Evolutionary conservation across 2,113 vertebrate species (phyloP).

Genomic region (Hystrix cristata): DNA sequence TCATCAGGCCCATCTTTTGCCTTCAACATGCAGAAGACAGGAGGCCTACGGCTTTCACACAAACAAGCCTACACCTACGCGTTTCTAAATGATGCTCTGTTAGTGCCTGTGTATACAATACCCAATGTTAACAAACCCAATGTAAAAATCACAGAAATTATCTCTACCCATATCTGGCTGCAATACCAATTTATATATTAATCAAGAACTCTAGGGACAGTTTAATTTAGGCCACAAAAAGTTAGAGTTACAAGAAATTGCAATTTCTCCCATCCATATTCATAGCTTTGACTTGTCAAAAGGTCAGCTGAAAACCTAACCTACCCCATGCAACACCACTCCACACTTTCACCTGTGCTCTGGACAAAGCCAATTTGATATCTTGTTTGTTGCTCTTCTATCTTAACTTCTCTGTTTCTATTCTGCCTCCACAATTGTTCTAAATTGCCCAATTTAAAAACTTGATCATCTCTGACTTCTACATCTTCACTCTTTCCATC

Average conservation of each 20-base stretch:
- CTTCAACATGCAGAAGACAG: neutral
- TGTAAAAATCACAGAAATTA: conserved; percentile 51
- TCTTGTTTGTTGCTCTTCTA: neutral
- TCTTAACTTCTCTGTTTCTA: neutral
- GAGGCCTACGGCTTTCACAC: conserved; percentile 1
- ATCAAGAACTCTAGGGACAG: neutral
- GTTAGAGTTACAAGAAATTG: neutral
- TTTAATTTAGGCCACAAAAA: conserved; percentile 42
- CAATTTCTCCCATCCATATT: neutral
- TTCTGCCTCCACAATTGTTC: neutral
- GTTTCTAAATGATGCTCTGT: conserved; percentile 36
- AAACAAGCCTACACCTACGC: conserved; percentile 30
- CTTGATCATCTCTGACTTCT: neutral
- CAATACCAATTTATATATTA: conserved; percentile 25
- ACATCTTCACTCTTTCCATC: neutral
- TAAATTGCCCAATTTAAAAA: neutral
- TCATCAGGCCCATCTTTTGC: neutral
- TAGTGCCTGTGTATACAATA: conserved; percentile 51
- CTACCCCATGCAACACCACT: neutral
- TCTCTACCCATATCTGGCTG: neutral
- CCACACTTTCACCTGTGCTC: neutral
- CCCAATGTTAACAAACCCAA: conserved; percentile 19
- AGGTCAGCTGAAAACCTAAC: neutral
- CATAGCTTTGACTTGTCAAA: neutral
- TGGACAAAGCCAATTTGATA: neutral